Evolutionary conservation across 35 echinoderm and acorn worm genomes (phyloP).

Genomic region (Apostichopus californicus): DNA sequence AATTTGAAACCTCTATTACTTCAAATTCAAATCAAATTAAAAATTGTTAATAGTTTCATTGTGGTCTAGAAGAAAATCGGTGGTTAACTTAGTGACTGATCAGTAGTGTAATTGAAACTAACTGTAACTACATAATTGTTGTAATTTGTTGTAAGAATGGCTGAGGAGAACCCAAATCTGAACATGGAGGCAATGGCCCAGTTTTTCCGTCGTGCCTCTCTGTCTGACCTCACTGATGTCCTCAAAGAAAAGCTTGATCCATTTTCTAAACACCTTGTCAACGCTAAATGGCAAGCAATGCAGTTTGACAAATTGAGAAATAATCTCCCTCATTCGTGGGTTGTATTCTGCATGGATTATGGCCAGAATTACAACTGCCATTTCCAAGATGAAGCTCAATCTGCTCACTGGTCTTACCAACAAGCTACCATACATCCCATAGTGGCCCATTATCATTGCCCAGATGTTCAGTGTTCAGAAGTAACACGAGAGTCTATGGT

Average conservation of each 20-base stretch:
- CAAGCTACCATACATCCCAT: constrained; percentile 74
- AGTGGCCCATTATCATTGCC: constrained; percentile 58
- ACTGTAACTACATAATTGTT: background rate
- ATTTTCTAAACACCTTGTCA: too few species aligned
- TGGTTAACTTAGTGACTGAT: background rate
- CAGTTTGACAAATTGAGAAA: too few species aligned
- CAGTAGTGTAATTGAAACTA: background rate
- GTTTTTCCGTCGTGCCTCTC: background rate
- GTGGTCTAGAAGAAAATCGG: background rate
- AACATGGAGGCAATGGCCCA: background rate
- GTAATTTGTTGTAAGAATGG: background rate
- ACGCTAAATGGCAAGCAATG: too few species aligned
- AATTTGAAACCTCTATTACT: too few species aligned
- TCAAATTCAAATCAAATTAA: background rate
- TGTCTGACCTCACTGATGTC: too few species aligned
- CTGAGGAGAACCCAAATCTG: background rate
- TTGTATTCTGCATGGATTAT: constrained; percentile 63
- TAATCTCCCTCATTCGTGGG: too few species aligned
- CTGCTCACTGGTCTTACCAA: constrained; percentile 66
- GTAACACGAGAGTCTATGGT: constrained; percentile 39
- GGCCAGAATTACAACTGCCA: constrained; percentile 73
- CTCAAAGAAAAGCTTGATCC: too few species aligned
- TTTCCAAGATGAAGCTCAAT: constrained; percentile 69
- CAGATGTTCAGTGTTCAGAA: background rate
- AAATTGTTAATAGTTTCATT: background rate